Base-by-base conservation (phyloP, 1,140 invertebrate genomes). In the Coptotermes formosanus region DNA sequence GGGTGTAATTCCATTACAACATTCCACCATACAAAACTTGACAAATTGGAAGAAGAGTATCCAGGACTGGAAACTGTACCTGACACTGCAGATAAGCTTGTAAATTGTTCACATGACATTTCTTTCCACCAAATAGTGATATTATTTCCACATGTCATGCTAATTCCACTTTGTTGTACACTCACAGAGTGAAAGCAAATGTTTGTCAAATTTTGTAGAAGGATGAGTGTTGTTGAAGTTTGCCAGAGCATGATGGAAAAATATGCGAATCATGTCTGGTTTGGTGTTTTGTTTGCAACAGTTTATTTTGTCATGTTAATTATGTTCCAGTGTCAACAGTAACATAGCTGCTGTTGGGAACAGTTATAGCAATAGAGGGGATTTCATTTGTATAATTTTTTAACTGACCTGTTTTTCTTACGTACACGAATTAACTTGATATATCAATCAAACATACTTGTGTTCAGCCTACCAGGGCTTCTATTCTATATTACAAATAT, bases 361-460 rank as follows among this genome's bases (percentile, higher is more conserved):
- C n/a, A 69, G 64, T 69, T 69, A 9, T 69, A 69, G 64, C 25
- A 69, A n/a, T 69, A 69, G 21, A 69, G 25, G 64, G 64, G 64
- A 69, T 69, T 69, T 69, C 7, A 23, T 64, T 64, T 12, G 12
- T 69, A n/a, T 69, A 8, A n/a, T 69, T 69, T 69, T 69, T 69
- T 69, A 69, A 69, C 64, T n/a, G 25, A 69, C 64, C 64, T 69
- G 23, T 69, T 69, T 69, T 84, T 52, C 16, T 23, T 48, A 1
- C 52, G n/a, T 84, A 84, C 83, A 84, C 83, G 83, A 84, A 84
- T 84, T 84, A 84, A 84, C 83, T 84, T 84, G 44, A 52, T 84
- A 84, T 52, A 84, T 84, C 83, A 84, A 48, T 52, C 83, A 84
- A 84, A 84, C 64, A 84, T 84, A 48, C 83, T 84, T 84, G 83